A percentile compares a stretch with the other conserved stretches of the same genome.
These are phyloP conservation scores for Germaria angustata DNA, from an alignment of 2,888 invertebrate species.

Conservation along the genomic window DNA sequence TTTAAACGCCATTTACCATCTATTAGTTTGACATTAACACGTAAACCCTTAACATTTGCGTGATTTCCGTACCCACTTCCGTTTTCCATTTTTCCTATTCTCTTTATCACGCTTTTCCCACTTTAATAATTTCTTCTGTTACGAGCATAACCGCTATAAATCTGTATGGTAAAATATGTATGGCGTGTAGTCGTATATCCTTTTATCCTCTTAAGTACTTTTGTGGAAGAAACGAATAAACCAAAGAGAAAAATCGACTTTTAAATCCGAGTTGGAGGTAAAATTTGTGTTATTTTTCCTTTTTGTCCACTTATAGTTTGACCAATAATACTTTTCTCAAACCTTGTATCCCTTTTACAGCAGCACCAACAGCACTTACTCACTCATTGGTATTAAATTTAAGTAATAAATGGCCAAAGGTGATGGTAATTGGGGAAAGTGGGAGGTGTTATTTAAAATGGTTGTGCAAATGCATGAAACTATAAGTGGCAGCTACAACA, in stretches of 20 bases:
- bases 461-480: conserved; percentile 3
- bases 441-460: neutral
- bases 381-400: neutral
- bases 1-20: conserved; percentile 53
- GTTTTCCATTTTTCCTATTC: conserved; percentile 55
- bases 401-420: conserved; percentile 1
- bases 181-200: neutral
- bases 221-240: neutral
- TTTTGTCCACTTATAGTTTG: neutral
- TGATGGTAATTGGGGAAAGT: neutral
- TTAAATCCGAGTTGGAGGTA: neutral
- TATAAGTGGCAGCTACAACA: conserved; percentile 43
- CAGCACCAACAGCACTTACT: neutral
- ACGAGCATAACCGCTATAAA: conserved; percentile 14
- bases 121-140: neutral
- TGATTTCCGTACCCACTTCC: conserved; percentile 63
- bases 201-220: conserved; percentile 50
- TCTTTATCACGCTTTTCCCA: neutral
- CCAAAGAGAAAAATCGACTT: neutral
- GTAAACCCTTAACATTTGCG: conserved; percentile 65
- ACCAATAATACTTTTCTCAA: conserved; percentile 22
- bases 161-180: conserved; percentile 16
- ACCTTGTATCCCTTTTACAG: conserved; percentile 1
- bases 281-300: neutral
- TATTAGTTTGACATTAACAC: conserved; percentile 64